These are phyloP conservation scores for Lineus longissimus DNA, from an alignment of 1,140 invertebrate genomes.

Conservation along the genomic window DNA sequence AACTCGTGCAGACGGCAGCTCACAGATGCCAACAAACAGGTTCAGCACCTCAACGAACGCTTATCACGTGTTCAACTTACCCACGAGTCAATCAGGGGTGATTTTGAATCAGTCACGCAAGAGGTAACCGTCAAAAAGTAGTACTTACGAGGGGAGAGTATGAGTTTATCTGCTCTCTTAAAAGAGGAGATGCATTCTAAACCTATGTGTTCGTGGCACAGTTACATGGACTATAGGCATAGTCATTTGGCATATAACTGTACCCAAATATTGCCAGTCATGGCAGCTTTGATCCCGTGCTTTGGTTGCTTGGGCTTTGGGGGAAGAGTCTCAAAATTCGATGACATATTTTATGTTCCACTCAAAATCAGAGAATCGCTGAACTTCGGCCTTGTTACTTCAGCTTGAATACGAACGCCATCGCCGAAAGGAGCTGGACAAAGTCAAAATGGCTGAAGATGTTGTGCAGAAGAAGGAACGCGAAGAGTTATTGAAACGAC, in stretches of 20 bases:
- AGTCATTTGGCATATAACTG: no score
- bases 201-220: no score
- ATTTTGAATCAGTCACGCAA: constrained; percentile 15
- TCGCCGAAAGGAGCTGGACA: not conserved
- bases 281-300: no score
- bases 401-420: not conserved
- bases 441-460: constrained; percentile 3
- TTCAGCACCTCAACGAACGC: constrained; percentile 14
- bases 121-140: constrained; percentile 13
- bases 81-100: constrained; percentile 14
- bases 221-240: no score
- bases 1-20: constrained; percentile 17
- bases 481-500: not conserved
- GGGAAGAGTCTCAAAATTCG: no score
- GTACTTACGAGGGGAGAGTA: not conserved
- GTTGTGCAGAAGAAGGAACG: not conserved
- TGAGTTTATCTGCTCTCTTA: no score
- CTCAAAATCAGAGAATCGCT: no score
- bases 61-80: constrained; percentile 5
- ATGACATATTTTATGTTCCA: no score
- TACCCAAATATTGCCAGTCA: no score
- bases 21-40: constrained; percentile 17
- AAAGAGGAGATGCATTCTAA: no score
- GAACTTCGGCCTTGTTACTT: no score
- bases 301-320: no score